A percentile compares a stretch with the other conserved stretches of the same genome.
These are phyloP conservation scores for Ophion ventricosus DNA, from an alignment of 2,888 invertebrate species.

Conservation along the genomic window DNA sequence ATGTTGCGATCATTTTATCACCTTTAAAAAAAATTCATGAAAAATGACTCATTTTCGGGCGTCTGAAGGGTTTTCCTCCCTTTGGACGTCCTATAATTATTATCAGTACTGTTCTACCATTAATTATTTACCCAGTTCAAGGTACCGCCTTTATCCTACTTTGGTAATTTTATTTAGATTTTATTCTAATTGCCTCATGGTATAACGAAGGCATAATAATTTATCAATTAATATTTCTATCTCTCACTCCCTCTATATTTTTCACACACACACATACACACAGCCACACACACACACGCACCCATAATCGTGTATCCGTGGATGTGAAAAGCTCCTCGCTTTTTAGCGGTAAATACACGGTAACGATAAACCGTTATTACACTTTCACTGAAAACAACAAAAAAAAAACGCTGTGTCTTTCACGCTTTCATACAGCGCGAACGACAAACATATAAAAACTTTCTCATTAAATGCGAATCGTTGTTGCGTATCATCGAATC, in stretches of 20 bases:
- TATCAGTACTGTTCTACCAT: too few relatives aligned
- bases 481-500: slow-evolving; percentile 38
- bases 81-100: too few relatives aligned
- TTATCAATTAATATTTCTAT: background rate
- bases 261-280: too few relatives aligned
- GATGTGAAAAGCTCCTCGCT: background rate
- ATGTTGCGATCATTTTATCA: too few relatives aligned
- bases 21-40: too few relatives aligned
- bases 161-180: too few relatives aligned
- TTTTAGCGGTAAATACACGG: background rate
- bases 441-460: slow-evolving; percentile 21
- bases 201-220: too few relatives aligned
- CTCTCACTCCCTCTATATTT: background rate
- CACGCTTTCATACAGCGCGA: slow-evolving; percentile 21
- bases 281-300: background rate
- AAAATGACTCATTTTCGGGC: too few relatives aligned
- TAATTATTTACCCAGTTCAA: too few relatives aligned
- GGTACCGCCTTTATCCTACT: too few relatives aligned
- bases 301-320: background rate
- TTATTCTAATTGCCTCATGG: too few relatives aligned
- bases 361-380: slow-evolving; percentile 35
- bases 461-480: slow-evolving; percentile 42
- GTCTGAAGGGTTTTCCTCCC: too few relatives aligned
- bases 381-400: slow-evolving; percentile 55
- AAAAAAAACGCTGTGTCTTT: slow-evolving; percentile 26